phyloP scores from a whole-genome alignment of 2,888 invertebrate genomes.

The Dryobotodes eremita region DNA sequence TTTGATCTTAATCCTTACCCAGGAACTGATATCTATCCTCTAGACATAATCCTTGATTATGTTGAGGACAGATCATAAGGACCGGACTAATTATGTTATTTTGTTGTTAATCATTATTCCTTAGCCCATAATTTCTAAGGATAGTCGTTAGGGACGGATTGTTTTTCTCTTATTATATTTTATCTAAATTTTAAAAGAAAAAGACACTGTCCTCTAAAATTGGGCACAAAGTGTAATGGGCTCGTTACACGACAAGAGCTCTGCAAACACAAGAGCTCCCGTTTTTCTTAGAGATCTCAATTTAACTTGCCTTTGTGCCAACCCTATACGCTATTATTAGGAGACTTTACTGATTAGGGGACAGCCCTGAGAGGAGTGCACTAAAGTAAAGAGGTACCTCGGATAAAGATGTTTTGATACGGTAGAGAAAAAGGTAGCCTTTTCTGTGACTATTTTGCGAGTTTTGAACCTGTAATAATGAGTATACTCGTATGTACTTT shows the following conservation, averaged over 20 bases:
- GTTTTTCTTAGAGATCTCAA: constrained; percentile 83
- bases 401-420: constrained; percentile 31
- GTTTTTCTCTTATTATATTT: not conserved
- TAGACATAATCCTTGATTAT: not conserved
- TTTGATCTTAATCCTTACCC: constrained; percentile 4
- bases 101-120: too few species aligned
- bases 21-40: not conserved
- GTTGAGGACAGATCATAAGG: not conserved
- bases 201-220: constrained; percentile 30
- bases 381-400: constrained; percentile 21
- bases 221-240: constrained; percentile 71
- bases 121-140: too few species aligned
- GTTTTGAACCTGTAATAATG: too few species aligned
- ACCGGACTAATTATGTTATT: too few species aligned
- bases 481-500: too few species aligned
- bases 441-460: not conserved
- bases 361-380: constrained; percentile 32
- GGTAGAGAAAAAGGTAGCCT: not conserved
- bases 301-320: constrained; percentile 76
- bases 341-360: constrained; percentile 62
- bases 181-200: not conserved
- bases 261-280: constrained; percentile 77
- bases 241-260: constrained; percentile 81
- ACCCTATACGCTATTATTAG: constrained; percentile 64
- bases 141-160: not conserved